phyloP scores from a whole-genome alignment of 1,140 invertebrate genomes.

The Asobara japonica region DNA sequence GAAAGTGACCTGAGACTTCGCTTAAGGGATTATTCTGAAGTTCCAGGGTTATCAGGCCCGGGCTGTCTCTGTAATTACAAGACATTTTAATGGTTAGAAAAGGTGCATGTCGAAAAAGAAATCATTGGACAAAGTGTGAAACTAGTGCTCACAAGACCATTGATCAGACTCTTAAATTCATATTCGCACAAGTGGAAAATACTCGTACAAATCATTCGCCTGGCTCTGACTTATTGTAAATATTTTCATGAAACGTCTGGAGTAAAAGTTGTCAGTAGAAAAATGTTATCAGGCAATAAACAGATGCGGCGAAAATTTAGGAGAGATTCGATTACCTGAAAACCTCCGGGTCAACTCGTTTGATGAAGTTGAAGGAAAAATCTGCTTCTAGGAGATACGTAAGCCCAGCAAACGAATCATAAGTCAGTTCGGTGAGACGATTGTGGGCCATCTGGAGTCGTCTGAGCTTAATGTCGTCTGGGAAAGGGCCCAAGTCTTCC shows the following conservation, averaged over 20 bases:
- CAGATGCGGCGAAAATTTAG: neutral
- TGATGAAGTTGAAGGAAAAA: slow-evolving; percentile 74
- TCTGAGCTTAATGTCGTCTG: slow-evolving; percentile 73
- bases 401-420: slow-evolving; percentile 72
- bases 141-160: no score
- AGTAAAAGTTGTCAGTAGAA: neutral
- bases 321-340: slow-evolving; percentile 70
- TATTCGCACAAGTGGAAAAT: no score
- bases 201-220: no score
- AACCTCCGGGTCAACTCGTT: slow-evolving; percentile 71
- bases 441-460: slow-evolving; percentile 78
- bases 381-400: slow-evolving; percentile 77
- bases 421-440: slow-evolving; percentile 69
- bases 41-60: slow-evolving; percentile 75
- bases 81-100: no score
- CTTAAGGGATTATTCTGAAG: slow-evolving; percentile 75
- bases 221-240: neutral
- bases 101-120: no score
- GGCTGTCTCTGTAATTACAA: slow-evolving; percentile 72
- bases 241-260: neutral
- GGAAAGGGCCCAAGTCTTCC: slow-evolving; percentile 70
- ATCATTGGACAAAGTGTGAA: neutral
- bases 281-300: no score
- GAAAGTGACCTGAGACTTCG: slow-evolving; percentile 72
- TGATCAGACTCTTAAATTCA: no score